Percentiles rank a stretch among this genome's conserved stretches.
These are phyloP conservation scores for sheep (Ovis aries) DNA, from an alignment of 2,113 vertebrate species.

Conservation along the genomic window ARS-UI_Ramb_v3.0 NC_056054.1:21870001-21870500, in stretches of 20 bases:
- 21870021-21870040: not conserved
- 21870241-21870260: not conserved
- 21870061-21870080: not conserved
- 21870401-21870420: not conserved
- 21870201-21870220: not conserved
- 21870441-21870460: not conserved
- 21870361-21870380: not conserved
- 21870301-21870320: not conserved
- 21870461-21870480: not conserved
- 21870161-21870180: not conserved
- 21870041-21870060: not conserved
- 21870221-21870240: slow-evolving; percentile 9
- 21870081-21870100: slow-evolving; percentile 2
- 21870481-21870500: not conserved
- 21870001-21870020: not conserved
- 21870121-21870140: not conserved
- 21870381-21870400: not conserved
- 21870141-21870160: not conserved
- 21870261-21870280: slow-evolving; percentile 1
- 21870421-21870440: not conserved
- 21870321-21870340: not conserved
- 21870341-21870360: not conserved
- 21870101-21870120: not conserved
- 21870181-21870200: not conserved
- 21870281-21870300: not conserved